Evolutionary conservation across 2,113 vertebrate species (phyloP).

Genomic region (Seriola quinqueradiata): DNA sequence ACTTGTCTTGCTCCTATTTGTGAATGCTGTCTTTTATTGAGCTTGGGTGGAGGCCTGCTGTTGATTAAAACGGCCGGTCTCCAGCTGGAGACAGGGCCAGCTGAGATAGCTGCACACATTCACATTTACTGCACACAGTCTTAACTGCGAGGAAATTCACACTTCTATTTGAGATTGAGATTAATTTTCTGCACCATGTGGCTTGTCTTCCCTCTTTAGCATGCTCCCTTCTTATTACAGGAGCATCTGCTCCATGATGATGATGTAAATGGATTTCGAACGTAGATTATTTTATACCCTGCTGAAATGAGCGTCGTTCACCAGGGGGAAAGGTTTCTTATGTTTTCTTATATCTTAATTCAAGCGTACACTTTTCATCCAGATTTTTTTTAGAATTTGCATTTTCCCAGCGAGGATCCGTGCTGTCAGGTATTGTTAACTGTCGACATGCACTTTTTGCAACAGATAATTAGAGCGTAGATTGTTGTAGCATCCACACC

Average conservation of each 20-base stretch:
- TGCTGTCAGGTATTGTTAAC: constrained; percentile 80
- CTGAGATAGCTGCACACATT: constrained; percentile 73
- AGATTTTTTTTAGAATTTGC: constrained; percentile 65
- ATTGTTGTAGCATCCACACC: constrained; percentile 75
- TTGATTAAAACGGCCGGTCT: constrained; percentile 82
- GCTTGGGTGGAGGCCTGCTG: constrained; percentile 78
- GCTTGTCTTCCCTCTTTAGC: constrained; percentile 81
- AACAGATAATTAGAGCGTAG: constrained; percentile 80
- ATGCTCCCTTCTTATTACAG: constrained; percentile 72
- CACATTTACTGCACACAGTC: constrained; percentile 62
- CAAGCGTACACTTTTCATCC: constrained; percentile 58
- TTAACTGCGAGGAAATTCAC: constrained; percentile 76
- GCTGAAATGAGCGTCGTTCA: constrained; percentile 71
- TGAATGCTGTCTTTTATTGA: constrained; percentile 83
- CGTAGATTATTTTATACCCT: constrained; percentile 75
- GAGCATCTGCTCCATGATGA: constrained; percentile 81
- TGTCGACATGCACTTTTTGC: constrained; percentile 75
- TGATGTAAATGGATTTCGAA: constrained; percentile 82
- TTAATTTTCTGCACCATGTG: constrained; percentile 83
- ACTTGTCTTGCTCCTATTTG: constrained; percentile 78
- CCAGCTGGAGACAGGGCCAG: constrained; percentile 77
- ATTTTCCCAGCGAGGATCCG: constrained; percentile 58
- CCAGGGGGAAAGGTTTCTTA: constrained; percentile 61
- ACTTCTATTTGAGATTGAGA: constrained; percentile 81
- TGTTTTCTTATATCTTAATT: constrained; percentile 76